Evolutionary conservation across 2,888 invertebrate species (phyloP).

Genomic region (Platerodrilus igneus): DNA sequence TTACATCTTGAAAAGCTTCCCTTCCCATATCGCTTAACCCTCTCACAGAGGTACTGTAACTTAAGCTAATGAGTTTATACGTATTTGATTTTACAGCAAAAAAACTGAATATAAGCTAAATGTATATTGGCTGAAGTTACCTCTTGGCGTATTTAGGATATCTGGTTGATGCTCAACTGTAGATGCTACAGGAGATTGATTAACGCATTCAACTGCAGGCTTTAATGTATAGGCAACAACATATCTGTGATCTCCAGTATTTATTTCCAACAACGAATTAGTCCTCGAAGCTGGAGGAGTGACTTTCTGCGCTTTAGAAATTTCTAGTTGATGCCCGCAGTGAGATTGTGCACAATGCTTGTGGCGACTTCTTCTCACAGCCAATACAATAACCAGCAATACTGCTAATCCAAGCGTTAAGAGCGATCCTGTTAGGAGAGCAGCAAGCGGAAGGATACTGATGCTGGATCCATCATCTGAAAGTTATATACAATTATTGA

Average conservation of each 20-base stretch:
- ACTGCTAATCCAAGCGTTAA: slow-evolving; percentile 61
- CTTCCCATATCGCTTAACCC: too few relatives aligned
- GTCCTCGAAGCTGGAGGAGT: slow-evolving; percentile 45
- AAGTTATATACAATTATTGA: slow-evolving; percentile 35
- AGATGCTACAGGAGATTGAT: slow-evolving; percentile 32
- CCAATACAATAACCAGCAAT: slow-evolving; percentile 60
- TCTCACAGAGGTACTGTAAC: too few relatives aligned
- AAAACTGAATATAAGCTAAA: not conserved
- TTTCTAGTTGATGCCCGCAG: slow-evolving; percentile 44
- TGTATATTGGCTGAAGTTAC: slow-evolving; percentile 45
- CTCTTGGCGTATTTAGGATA: slow-evolving; percentile 75
- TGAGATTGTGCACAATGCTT: slow-evolving; percentile 43
- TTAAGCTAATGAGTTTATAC: too few relatives aligned
- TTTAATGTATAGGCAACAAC: slow-evolving; percentile 84
- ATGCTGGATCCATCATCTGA: slow-evolving; percentile 66
- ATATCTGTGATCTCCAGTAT: slow-evolving; percentile 77
- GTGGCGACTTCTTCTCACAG: slow-evolving; percentile 57
- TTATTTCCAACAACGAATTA: slow-evolving; percentile 64
- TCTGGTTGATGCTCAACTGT: slow-evolving; percentile 48
- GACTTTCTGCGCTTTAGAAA: slow-evolving; percentile 52
- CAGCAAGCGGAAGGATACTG: slow-evolving; percentile 67
- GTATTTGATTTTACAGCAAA: too few relatives aligned
- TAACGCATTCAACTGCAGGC: slow-evolving; percentile 50
- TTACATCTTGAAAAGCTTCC: too few relatives aligned
- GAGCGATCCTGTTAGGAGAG: slow-evolving; percentile 62